phyloP scores from a whole-genome alignment of 2,113 vertebrate species.

The Falco punctatus region DNA sequence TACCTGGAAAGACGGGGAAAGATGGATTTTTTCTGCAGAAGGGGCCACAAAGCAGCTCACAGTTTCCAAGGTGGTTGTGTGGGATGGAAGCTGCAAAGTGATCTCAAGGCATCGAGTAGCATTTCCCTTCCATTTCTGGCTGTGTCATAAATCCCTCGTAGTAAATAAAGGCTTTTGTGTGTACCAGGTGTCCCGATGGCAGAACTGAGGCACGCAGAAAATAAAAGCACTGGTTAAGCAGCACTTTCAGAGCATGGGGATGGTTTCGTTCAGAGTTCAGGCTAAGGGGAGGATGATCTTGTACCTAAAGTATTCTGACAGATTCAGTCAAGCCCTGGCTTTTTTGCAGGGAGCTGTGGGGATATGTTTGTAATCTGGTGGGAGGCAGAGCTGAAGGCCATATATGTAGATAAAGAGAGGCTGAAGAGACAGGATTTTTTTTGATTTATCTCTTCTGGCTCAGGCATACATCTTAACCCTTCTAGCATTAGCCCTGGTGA shows the following conservation, averaged over 20 bases:
- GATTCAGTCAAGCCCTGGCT: conserved; percentile 22
- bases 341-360: background rate
- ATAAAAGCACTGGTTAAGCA: background rate
- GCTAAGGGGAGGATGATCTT: conserved; percentile 25
- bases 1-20: background rate
- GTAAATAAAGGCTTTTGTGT: conserved; percentile 1
- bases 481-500: background rate
- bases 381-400: conserved; percentile 53
- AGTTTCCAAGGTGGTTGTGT: background rate
- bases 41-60: background rate
- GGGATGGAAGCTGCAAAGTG: background rate
- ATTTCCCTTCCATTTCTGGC: background rate
- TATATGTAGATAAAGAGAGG: conserved; percentile 58
- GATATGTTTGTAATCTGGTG: background rate
- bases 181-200: background rate
- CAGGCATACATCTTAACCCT: conserved; percentile 30
- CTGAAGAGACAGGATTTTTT: conserved; percentile 27
- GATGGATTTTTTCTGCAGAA: background rate
- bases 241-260: background rate
- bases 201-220: background rate
- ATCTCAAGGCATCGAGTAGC: background rate
- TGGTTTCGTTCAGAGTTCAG: background rate
- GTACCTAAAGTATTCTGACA: conserved; percentile 31
- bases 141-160: background rate
- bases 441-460: conserved; percentile 53